Percentiles rank a stretch among this genome's conserved stretches.
These are phyloP conservation scores for Diadumene lineata DNA, from an alignment of 92 coral and sea anemone species.

Conservation along the genomic window DNA sequence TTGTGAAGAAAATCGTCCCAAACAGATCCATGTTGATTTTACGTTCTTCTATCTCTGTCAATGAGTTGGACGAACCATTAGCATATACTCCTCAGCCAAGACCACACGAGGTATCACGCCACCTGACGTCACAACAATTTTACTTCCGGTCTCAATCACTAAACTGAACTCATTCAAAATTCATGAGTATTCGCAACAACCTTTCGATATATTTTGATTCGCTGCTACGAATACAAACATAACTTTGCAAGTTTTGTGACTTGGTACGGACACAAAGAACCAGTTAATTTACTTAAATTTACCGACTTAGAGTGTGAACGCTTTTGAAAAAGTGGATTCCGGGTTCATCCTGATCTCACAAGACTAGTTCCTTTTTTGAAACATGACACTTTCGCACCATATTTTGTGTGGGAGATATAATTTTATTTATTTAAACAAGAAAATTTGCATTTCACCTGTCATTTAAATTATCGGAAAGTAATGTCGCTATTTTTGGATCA, in stretches of 20 bases:
- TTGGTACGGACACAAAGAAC: background rate
- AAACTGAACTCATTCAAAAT: conserved; percentile 3
- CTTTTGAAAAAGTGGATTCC: background rate
- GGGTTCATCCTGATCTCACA: background rate
- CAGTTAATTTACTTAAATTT: background rate
- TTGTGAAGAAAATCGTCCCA: conserved; percentile 5
- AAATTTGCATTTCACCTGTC: background rate
- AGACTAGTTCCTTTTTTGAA: background rate
- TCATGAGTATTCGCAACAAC: background rate
- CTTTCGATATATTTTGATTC: background rate
- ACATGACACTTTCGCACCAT: background rate
- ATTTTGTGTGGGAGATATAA: background rate
- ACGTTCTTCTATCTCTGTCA: conserved; percentile 19
- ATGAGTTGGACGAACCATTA: conserved; percentile 14
- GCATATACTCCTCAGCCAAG: conserved; percentile 1
- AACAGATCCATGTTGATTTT: conserved; percentile 20
- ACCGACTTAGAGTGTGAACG: too few species aligned
- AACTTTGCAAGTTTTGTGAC: background rate
- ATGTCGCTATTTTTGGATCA: background rate
- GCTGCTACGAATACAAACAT: background rate
- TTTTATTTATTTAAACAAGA: background rate
- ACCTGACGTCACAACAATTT: conserved; percentile 40
- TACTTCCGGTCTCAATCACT: conserved; percentile 33
- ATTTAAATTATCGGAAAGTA: background rate
- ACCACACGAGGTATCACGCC: conserved; percentile 52